phyloP scores from a whole-genome alignment of 2,113 vertebrate genomes.

The Podilymbus podiceps region DNA sequence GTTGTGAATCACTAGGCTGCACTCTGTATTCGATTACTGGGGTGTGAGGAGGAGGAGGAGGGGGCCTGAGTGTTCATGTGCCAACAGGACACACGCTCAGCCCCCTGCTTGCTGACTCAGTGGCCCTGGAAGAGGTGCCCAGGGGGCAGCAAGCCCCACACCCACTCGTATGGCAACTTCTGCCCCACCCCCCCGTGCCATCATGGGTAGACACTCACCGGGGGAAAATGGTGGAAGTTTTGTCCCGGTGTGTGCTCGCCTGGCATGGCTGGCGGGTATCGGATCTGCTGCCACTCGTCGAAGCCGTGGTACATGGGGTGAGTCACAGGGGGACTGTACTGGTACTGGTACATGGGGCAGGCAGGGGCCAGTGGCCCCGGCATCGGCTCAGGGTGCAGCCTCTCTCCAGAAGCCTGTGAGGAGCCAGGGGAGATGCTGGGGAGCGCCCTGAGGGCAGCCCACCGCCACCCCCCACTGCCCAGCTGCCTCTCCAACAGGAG shows the following conservation, averaged over 20 bases:
- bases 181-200: background rate
- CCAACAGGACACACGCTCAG: background rate
- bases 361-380: conserved; percentile 76
- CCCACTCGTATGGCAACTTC: rapidly evolving
- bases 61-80: background rate
- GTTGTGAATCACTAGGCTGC: background rate
- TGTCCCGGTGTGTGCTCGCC: conserved; percentile 70
- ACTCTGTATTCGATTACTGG: rapidly evolving
- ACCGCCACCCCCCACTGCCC: rapidly evolving
- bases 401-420: conserved; percentile 81
- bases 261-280: conserved; percentile 82
- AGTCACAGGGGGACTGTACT: conserved; percentile 80
- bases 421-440: background rate
- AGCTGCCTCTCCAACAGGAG: background rate
- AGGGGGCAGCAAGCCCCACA: rapidly evolving
- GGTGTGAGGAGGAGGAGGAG: background rate
- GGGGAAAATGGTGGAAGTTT: conserved; percentile 82
- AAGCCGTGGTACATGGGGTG: conserved; percentile 81
- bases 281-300: conserved; percentile 89
- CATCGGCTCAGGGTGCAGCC: conserved; percentile 81
- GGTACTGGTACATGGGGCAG: conserved; percentile 87
- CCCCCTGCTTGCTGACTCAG: background rate
- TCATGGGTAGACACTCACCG: conserved; percentile 59
- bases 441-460: background rate
- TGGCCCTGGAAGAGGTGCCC: background rate